phyloP scores from a whole-genome alignment of 1,140 invertebrate species.

The Zaprionus camerounensis region DNA sequence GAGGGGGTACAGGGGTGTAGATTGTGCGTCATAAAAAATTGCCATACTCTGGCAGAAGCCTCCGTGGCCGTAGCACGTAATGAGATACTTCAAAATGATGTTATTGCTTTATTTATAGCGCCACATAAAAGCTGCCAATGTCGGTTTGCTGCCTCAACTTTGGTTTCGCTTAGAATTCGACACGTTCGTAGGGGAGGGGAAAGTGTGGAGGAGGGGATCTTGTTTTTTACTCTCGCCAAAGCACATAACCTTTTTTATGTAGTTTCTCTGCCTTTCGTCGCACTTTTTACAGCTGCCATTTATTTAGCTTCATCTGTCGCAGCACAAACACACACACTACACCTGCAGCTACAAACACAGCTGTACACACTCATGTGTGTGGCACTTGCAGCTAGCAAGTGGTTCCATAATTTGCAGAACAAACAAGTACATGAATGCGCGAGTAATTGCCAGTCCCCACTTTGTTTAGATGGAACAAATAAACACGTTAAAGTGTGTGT shows the following conservation, averaged over 20 bases:
- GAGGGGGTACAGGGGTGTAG: background rate
- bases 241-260: conserved; percentile 50
- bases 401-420: conserved; percentile 57
- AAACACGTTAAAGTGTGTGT: background rate
- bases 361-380: conserved; percentile 10
- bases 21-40: conserved; percentile 71
- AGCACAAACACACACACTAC: conserved; percentile 35
- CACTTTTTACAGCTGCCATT: conserved; percentile 60
- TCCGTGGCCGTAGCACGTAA: conserved; percentile 72
- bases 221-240: conserved; percentile 23
- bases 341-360: conserved; percentile 24
- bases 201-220: background rate
- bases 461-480: conserved; percentile 14
- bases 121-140: conserved; percentile 59
- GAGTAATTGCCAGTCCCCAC: conserved; percentile 57
- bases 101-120: conserved; percentile 81
- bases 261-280: conserved; percentile 42
- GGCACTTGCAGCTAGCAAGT: conserved; percentile 32
- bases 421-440: conserved; percentile 55
- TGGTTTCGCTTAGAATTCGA: conserved; percentile 14
- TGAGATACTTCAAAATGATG: conserved; percentile 82
- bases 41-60: conserved; percentile 56
- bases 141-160: conserved; percentile 25
- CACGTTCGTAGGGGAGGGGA: no score
- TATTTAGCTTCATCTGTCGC: conserved; percentile 60